phyloP scores from a whole-genome alignment of 1,140 invertebrate species.

The Ceratosolen fusciceps region DNA sequence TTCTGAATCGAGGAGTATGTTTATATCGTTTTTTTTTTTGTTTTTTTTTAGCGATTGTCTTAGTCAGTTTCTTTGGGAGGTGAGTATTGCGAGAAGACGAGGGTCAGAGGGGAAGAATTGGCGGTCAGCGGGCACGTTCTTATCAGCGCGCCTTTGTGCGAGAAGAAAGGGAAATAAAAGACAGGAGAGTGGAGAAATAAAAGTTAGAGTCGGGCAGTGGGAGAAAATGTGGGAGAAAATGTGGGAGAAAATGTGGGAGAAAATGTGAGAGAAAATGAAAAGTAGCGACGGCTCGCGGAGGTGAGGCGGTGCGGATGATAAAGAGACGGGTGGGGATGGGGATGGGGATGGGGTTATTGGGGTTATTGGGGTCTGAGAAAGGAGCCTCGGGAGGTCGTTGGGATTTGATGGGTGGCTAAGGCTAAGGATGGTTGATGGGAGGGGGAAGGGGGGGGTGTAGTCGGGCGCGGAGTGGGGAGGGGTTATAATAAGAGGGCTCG shows the following conservation, averaged over 20 bases:
- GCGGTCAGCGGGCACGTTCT: conserved; percentile 20
- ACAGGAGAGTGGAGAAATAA: background rate
- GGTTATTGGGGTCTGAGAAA: background rate
- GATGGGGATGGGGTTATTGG: too few relatives aligned
- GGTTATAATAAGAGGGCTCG: background rate
- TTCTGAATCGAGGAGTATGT: conserved; percentile 25
- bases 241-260: background rate
- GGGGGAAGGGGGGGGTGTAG: too few relatives aligned
- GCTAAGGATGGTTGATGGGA: background rate
- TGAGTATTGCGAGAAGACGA: background rate
- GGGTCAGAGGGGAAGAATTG: background rate
- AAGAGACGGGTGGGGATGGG: background rate
- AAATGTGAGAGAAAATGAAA: background rate
- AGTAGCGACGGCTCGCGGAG: background rate
- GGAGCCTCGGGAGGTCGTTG: background rate
- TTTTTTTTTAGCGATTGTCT: background rate
- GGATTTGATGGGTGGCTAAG: background rate
- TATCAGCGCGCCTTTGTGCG: conserved; percentile 16
- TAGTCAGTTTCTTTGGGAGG: conserved; percentile 15
- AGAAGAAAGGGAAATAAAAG: conserved; percentile 13
- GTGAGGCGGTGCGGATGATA: background rate
- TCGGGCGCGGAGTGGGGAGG: too few relatives aligned
- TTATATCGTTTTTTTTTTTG: conserved; percentile 32
- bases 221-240: background rate
- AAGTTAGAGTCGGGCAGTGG: background rate